Percentiles rank a stretch among this genome's conserved stretches.
Evolutionary conservation across 1,140 invertebrate species (phyloP).

Genomic region (Babylonia areolata): DNA sequence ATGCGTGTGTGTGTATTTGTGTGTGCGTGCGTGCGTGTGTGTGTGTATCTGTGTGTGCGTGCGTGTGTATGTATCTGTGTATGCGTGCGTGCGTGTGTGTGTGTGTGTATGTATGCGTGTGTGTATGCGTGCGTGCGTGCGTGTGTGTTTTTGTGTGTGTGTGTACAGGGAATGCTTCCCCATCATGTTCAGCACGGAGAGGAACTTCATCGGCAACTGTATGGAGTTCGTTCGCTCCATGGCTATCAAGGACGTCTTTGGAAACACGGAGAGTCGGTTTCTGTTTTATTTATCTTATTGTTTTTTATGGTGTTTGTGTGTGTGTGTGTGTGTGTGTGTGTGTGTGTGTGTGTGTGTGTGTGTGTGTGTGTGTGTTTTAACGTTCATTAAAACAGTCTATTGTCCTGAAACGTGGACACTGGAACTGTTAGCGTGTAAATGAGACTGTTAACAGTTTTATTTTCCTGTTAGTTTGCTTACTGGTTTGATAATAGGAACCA

Average conservation of each 20-base stretch:
- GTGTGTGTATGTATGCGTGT: constrained; percentile 1
- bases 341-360: background rate
- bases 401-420: too few relatives aligned
- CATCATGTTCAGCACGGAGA: constrained; percentile 89
- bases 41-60: constrained; percentile 87
- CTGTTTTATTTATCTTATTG: too few relatives aligned
- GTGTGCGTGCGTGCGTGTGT: constrained; percentile 78
- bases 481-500: too few relatives aligned
- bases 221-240: constrained; percentile 81
- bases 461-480: too few relatives aligned
- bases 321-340: background rate
- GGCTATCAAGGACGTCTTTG: constrained; percentile 79
- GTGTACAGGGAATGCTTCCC: constrained; percentile 85
- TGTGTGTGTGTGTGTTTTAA: background rate
- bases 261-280: constrained; percentile 45
- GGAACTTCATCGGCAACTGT: constrained; percentile 79
- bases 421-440: too few relatives aligned
- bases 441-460: too few relatives aligned
- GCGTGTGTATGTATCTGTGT: constrained; percentile 80
- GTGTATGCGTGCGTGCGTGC: background rate
- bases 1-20: background rate
- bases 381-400: too few relatives aligned
- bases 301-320: background rate
- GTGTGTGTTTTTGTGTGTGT: constrained; percentile 13
- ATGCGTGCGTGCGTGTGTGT: background rate